Percentiles rank a stretch among this genome's conserved stretches.
Conservation (phyloP, 2,888 invertebrate genomes). For the Erynnis tages region DNA sequence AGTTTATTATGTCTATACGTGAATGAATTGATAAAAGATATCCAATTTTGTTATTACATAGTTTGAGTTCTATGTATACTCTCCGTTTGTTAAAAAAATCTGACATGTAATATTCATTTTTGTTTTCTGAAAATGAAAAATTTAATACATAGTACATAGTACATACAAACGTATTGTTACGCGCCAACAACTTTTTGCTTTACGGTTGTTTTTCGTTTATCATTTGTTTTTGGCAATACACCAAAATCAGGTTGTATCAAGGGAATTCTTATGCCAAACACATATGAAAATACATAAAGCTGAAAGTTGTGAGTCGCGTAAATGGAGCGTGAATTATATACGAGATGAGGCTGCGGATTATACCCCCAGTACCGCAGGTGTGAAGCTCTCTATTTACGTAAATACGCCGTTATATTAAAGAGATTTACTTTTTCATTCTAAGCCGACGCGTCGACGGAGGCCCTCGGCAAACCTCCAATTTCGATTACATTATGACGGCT, state of each 20-base stretch:
- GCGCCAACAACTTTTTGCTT: conserved; percentile 28
- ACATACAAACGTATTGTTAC: conserved; percentile 15
- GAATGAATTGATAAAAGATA: too few relatives aligned
- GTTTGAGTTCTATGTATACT: too few relatives aligned
- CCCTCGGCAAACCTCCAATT: background rate
- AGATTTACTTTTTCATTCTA: conserved; percentile 37
- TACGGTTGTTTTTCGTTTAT: background rate
- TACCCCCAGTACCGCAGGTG: conserved; percentile 29
- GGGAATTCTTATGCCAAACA: conserved; percentile 7
- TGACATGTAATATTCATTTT: too few relatives aligned
- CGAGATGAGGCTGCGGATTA: conserved; percentile 47
- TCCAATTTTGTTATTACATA: too few relatives aligned
- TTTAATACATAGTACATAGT: background rate
- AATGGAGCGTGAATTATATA: conserved; percentile 65
- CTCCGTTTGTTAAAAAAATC: too few relatives aligned
- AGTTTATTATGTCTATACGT: too few relatives aligned
- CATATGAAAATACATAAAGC: conserved; percentile 32
- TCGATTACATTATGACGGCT: background rate
- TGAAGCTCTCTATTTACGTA: conserved; percentile 35
- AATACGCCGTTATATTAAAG: conserved; percentile 35
- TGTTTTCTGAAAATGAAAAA: too few relatives aligned
- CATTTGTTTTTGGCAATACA: conserved; percentile 14
- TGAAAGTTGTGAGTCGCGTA: conserved; percentile 46
- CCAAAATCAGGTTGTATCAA: conserved; percentile 1
- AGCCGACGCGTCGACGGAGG: background rate